phyloP scores from a whole-genome alignment of 2,888 invertebrate species.

The Aphodius sticticus region DNA sequence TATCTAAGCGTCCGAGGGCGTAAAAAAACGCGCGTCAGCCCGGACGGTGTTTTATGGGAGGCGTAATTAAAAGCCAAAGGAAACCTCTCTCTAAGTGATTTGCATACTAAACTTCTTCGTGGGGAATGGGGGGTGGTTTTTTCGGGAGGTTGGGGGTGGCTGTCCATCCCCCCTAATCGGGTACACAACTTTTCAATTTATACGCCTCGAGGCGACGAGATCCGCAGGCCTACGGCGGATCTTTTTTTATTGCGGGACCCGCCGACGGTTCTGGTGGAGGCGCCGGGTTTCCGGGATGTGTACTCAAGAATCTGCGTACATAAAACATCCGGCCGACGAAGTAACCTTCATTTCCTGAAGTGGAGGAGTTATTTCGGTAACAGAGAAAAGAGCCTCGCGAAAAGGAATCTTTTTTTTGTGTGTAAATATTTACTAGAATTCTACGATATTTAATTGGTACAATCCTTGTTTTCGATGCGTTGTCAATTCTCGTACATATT shows the following conservation, averaged over 20 bases:
- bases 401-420: background rate
- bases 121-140: background rate
- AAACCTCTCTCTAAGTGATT: constrained; percentile 16
- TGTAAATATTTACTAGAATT: background rate
- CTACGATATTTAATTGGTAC: too few species aligned
- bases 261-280: too few species aligned
- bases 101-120: constrained; percentile 22
- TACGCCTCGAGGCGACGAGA: constrained; percentile 39
- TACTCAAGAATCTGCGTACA: background rate
- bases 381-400: background rate
- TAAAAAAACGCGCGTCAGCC: constrained; percentile 19
- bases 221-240: constrained; percentile 40
- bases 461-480: too few species aligned
- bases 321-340: background rate
- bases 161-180: constrained; percentile 8
- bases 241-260: background rate
- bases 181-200: constrained; percentile 25
- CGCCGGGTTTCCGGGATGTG: background rate
- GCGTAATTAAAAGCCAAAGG: constrained; percentile 20
- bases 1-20: constrained; percentile 9
- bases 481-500: too few species aligned
- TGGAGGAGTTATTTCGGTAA: background rate
- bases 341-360: background rate
- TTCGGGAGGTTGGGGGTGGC: background rate
- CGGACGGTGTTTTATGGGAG: constrained; percentile 19